These are phyloP conservation scores for Sinella curviseta DNA, from an alignment of 1,140 invertebrate species.

Conservation along the genomic window DNA sequence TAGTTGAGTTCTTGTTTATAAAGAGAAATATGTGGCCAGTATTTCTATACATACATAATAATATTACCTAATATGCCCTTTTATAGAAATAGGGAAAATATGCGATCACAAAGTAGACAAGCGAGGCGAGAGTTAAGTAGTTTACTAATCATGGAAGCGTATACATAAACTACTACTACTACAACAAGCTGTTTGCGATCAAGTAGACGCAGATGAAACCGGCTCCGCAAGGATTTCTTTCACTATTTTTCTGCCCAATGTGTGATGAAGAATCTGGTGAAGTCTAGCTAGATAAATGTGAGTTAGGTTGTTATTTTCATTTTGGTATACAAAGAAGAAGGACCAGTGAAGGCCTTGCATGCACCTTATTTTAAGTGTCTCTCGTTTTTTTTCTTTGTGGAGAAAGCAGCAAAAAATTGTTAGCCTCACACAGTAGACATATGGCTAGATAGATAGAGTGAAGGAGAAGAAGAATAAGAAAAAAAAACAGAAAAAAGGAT, in stretches of 20 bases:
- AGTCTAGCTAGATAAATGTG: neutral
- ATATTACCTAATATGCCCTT: too few species aligned
- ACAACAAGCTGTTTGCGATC: too few species aligned
- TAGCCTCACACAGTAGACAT: neutral
- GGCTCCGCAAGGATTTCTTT: neutral
- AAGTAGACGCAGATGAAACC: neutral
- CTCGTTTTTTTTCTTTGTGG: too few species aligned
- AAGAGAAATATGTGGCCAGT: too few species aligned
- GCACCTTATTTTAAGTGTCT: slow-evolving; percentile 14
- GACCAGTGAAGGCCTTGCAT: neutral
- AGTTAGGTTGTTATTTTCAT: neutral
- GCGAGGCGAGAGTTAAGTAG: neutral
- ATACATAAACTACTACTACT: neutral
- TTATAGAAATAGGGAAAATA: neutral
- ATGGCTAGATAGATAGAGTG: neutral
- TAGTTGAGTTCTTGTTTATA: neutral
- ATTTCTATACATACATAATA: too few species aligned
- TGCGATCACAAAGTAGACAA: neutral
- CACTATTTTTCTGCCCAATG: neutral
- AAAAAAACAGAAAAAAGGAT: neutral
- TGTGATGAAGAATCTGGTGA: neutral
- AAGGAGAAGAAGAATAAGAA: neutral
- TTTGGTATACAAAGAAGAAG: neutral
- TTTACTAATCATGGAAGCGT: slow-evolving; percentile 16
- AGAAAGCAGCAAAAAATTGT: neutral